phyloP scores from a whole-genome alignment of 2,888 invertebrate species.

The Ophioninae sp. region DNA sequence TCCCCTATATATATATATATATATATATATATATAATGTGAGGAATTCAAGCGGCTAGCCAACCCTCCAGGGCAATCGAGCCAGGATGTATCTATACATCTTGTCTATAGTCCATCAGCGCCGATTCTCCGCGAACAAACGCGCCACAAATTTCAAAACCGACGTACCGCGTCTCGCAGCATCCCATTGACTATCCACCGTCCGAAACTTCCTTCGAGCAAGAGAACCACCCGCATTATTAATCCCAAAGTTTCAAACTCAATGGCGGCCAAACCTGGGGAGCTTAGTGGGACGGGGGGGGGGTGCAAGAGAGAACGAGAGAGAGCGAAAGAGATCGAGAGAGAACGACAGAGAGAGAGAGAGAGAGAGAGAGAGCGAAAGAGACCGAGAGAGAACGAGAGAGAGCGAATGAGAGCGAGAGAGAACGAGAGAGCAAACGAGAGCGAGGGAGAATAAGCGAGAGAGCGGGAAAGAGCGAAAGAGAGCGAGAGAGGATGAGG shows the following conservation, averaged over 20 bases:
- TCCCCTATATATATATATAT: background rate
- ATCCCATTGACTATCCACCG: conserved; percentile 50
- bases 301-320: background rate
- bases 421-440: background rate
- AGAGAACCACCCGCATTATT: conserved; percentile 59
- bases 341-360: background rate
- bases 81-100: conserved; percentile 1
- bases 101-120: conserved; percentile 16
- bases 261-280: conserved; percentile 35
- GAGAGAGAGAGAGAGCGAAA: background rate
- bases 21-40: background rate
- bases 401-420: background rate
- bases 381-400: background rate
- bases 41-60: background rate
- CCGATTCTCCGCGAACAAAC: conserved; percentile 39
- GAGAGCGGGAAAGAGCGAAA: background rate
- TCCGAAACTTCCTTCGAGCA: conserved; percentile 54
- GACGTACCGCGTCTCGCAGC: conserved; percentile 47
- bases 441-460: background rate
- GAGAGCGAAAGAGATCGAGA: background rate
- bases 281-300: conserved; percentile 23
- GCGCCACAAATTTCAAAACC: conserved; percentile 51
- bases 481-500: background rate
- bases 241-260: conserved; percentile 57
- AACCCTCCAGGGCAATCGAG: background rate